A percentile compares a stretch with the other conserved stretches of the same genome.
These are phyloP conservation scores for Chamaedrilus cognettii DNA, from an alignment of 2,888 invertebrate species.

Conservation along the genomic window DNA sequence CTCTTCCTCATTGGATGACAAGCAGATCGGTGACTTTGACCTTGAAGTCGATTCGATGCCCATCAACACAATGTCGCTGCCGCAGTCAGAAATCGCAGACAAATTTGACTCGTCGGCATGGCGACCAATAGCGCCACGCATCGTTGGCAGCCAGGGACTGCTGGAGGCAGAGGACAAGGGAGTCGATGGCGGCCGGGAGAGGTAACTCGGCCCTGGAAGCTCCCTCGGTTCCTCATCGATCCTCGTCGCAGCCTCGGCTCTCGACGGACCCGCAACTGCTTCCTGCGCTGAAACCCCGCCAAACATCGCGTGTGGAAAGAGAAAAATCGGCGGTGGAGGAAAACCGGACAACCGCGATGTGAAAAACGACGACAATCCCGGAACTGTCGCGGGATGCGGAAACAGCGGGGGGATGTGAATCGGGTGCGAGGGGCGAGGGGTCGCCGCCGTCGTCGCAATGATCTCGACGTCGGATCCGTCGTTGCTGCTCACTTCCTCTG, in stretches of 20 bases:
- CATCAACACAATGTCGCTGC: neutral
- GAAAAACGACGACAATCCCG: neutral
- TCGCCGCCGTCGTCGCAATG: neutral
- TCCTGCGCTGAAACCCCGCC: too few relatives aligned
- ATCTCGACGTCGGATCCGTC: slow-evolving; percentile 5
- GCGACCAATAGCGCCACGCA: neutral
- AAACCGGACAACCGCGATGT: neutral
- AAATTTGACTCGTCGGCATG: neutral
- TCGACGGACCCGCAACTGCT: too few relatives aligned
- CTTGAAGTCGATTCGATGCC: neutral
- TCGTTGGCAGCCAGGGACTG: neutral
- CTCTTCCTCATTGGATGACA: neutral
- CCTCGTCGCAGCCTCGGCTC: too few relatives aligned
- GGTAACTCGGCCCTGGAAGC: neutral
- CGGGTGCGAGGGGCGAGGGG: neutral
- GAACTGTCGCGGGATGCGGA: too few relatives aligned
- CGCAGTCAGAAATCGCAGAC: neutral
- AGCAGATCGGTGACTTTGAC: neutral
- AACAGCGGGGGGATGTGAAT: too few relatives aligned
- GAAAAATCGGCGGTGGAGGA: neutral
- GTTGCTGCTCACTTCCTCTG: neutral
- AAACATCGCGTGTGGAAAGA: neutral
- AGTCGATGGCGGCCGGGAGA: too few relatives aligned
- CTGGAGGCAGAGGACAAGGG: too few relatives aligned
- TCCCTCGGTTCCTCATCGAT: too few relatives aligned